Evolutionary conservation across 2,888 invertebrate species (phyloP).

Genomic region (Cacoxenus indagator): DNA sequence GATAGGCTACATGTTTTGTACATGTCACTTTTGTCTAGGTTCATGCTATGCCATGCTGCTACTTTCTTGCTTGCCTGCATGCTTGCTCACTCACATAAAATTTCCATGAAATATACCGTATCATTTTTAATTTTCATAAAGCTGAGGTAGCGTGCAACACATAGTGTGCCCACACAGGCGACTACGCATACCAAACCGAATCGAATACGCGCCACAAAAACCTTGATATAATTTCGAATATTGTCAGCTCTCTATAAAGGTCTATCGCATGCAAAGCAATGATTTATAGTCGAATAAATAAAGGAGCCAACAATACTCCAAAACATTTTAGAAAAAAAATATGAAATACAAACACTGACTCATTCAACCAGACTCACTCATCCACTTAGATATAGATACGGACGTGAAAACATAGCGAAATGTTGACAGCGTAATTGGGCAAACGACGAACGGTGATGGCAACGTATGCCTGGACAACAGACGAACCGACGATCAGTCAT

Average conservation of each 20-base stretch:
- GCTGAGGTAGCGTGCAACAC: too few species aligned
- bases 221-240: slow-evolving; percentile 13
- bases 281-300: slow-evolving; percentile 12
- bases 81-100: neutral
- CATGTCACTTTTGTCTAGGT: slow-evolving; percentile 19
- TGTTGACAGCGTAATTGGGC: slow-evolving; percentile 14
- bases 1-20: slow-evolving; percentile 12
- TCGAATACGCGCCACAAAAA: neutral
- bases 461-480: neutral
- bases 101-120: slow-evolving; percentile 8
- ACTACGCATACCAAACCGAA: neutral
- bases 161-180: neutral
- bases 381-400: neutral
- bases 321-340: neutral
- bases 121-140: slow-evolving; percentile 5
- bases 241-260: neutral
- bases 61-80: neutral
- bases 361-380: too few species aligned
- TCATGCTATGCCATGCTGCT: neutral
- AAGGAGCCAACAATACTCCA: neutral
- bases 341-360: neutral
- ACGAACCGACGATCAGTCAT: neutral
- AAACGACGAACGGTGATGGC: neutral
- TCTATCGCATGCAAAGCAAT: slow-evolving; percentile 15
- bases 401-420: slow-evolving; percentile 8